phyloP scores from a whole-genome alignment of 2,888 invertebrate genomes.

The Lepidocyrtoides sp. region DNA sequence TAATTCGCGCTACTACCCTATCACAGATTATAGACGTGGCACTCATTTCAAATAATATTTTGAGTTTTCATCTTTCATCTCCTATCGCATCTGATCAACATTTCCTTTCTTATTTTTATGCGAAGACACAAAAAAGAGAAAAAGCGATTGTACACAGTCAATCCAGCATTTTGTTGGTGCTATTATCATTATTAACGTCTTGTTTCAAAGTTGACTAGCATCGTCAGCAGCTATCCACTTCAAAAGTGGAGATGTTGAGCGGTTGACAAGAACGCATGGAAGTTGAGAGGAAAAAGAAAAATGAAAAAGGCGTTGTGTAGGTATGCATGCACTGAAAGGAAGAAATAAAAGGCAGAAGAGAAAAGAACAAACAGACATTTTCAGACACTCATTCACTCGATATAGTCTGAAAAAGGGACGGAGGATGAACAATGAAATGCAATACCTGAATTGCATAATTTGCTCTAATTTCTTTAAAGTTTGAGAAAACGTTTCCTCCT shows the following conservation, averaged over 20 bases:
- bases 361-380: not conserved
- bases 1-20: not conserved
- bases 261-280: not conserved
- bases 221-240: slow-evolving; percentile 50
- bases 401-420: slow-evolving; percentile 15
- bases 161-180: slow-evolving; percentile 3
- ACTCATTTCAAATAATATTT: too few relatives aligned
- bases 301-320: slow-evolving; percentile 23
- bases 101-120: not conserved
- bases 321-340: not conserved
- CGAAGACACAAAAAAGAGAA: not conserved
- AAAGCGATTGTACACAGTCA: slow-evolving; percentile 1
- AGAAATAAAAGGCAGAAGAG: not conserved
- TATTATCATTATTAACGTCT: slow-evolving; percentile 37
- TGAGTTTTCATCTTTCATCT: not conserved
- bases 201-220: slow-evolving; percentile 7
- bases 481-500: slow-evolving; percentile 38
- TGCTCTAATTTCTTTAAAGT: slow-evolving; percentile 86
- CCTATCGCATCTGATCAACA: not conserved
- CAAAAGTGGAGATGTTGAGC: slow-evolving; percentile 30
- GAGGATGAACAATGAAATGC: slow-evolving; percentile 83
- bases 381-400: not conserved
- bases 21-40: not conserved
- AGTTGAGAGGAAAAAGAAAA: slow-evolving; percentile 26
- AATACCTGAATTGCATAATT: slow-evolving; percentile 86